Percentiles rank a stretch among this genome's conserved stretches.
These are phyloP conservation scores for Holcopasites calliopsidis DNA, from an alignment of 1,140 invertebrate genomes.

Conservation along the genomic window DNA sequence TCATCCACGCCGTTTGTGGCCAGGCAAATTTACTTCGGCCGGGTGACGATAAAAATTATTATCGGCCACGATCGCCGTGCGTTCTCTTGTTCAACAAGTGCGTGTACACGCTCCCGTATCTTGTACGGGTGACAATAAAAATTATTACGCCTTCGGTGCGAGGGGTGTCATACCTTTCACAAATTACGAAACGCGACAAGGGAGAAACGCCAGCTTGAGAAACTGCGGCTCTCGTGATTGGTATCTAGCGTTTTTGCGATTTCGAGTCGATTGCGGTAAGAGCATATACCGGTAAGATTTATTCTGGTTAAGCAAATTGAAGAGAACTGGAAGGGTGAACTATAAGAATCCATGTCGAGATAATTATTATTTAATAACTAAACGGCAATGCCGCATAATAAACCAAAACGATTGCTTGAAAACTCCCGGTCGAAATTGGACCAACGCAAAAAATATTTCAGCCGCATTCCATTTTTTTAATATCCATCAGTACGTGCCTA, in stretches of 20 bases:
- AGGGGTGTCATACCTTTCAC: background rate
- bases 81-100: background rate
- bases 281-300: no score
- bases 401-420: no score
- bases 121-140: slow-evolving; percentile 36
- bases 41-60: slow-evolving; percentile 44
- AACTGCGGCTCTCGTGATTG: background rate
- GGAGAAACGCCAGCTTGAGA: background rate
- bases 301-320: no score
- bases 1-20: slow-evolving; percentile 26
- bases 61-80: slow-evolving; percentile 37
- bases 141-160: slow-evolving; percentile 2
- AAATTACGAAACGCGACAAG: background rate
- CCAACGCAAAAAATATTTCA: no score
- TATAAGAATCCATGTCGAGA: no score
- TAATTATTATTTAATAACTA: no score
- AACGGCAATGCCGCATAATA: no score
- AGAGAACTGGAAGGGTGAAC: no score
- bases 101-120: background rate
- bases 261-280: background rate
- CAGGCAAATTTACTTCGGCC: slow-evolving; percentile 25
- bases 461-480: no score
- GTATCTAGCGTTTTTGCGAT: background rate
- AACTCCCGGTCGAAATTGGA: no score
- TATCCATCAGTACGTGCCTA: no score